Evolutionary conservation across 2,888 invertebrate genomes (phyloP).

Genomic region (Drosophila tanythrix): DNA sequence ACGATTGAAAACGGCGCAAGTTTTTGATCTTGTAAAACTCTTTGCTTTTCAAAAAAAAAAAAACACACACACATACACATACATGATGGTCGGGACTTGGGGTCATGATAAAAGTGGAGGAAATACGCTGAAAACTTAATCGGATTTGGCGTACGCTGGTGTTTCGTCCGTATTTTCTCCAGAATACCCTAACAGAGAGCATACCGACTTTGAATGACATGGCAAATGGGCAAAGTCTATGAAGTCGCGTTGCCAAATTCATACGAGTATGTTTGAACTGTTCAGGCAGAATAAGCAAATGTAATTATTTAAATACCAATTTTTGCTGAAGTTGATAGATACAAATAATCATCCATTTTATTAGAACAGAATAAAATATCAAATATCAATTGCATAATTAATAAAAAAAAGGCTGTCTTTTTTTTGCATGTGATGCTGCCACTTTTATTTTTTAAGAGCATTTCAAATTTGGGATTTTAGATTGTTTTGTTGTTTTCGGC

Average conservation of each 20-base stretch:
- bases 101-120: slow-evolving; percentile 9
- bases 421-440: not conserved
- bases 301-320: not conserved
- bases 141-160: slow-evolving; percentile 72
- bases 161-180: slow-evolving; percentile 12
- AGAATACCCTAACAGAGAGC: slow-evolving; percentile 22
- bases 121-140: slow-evolving; percentile 74
- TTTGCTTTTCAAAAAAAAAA: slow-evolving; percentile 24
- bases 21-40: slow-evolving; percentile 69
- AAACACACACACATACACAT: slow-evolving; percentile 13
- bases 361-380: not conserved
- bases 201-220: not conserved
- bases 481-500: slow-evolving; percentile 10
- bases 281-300: not conserved
- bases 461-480: not conserved
- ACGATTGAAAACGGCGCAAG: slow-evolving; percentile 63
- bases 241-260: not conserved
- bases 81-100: slow-evolving; percentile 27
- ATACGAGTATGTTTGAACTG: not conserved
- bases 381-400: not conserved
- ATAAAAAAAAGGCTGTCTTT: not conserved
- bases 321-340: not conserved
- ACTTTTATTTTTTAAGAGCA: slow-evolving; percentile 3
- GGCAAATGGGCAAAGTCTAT: not conserved
- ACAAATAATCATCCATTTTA: not conserved